Conservation (phyloP, 2,797 vertebrate species). For the Xerus rutilus region DNA sequence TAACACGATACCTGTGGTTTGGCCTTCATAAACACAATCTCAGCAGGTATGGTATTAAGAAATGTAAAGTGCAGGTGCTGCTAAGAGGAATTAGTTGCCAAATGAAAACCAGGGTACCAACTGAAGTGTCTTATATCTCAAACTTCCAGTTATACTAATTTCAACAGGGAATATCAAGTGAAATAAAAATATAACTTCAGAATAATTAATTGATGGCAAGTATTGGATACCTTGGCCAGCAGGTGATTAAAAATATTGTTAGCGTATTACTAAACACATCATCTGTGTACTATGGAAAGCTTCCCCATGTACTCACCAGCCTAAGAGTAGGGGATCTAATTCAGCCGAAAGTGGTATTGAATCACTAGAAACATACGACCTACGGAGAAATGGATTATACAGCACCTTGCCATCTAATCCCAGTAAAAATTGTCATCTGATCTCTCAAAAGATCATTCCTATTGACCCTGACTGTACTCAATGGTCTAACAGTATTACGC, state of each 20-base stretch:
- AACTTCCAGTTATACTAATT: neutral
- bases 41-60: neutral
- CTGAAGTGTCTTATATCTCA: neutral
- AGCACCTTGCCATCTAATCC: neutral
- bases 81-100: neutral
- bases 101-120: neutral
- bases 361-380: neutral
- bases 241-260: neutral
- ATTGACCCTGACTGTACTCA: constrained; percentile 21
- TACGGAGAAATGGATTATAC: neutral
- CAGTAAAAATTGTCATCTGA: neutral
- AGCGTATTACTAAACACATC: neutral
- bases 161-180: neutral
- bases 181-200: neutral
- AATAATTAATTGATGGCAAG: constrained; percentile 19
- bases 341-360: neutral
- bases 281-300: neutral
- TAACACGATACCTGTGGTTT: neutral
- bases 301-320: neutral
- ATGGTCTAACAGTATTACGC: neutral
- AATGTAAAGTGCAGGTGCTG: neutral
- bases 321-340: neutral
- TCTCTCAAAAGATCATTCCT: constrained; percentile 4
- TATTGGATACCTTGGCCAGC: neutral
- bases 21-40: neutral